These are phyloP conservation scores for Agonum fuliginosum DNA, from an alignment of 2,888 invertebrate species.

Conservation along the genomic window DNA sequence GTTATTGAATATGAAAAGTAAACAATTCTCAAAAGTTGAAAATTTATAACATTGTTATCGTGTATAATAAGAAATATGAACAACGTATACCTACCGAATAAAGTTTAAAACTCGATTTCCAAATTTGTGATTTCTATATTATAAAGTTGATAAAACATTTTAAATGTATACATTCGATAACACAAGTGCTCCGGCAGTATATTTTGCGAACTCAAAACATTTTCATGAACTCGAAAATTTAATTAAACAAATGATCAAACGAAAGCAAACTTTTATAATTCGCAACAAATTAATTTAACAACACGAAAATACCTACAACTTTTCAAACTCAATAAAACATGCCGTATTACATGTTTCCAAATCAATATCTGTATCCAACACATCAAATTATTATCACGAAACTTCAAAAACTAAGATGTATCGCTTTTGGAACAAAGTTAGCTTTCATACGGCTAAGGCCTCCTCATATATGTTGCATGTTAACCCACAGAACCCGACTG, in stretches of 20 bases:
- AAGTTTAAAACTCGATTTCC: too few species aligned
- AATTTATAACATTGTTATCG: too few species aligned
- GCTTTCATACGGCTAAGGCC: constrained; percentile 4
- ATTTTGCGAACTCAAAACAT: not conserved
- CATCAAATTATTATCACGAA: constrained; percentile 16
- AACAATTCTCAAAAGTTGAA: too few species aligned
- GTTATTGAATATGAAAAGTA: too few species aligned
- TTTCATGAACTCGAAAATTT: not conserved
- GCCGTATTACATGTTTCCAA: not conserved
- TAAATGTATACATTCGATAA: too few species aligned
- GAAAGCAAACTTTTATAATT: not conserved
- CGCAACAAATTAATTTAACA: not conserved
- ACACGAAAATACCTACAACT: not conserved
- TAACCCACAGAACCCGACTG: constrained; percentile 1
- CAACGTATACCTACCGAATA: too few species aligned
- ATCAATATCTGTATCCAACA: constrained; percentile 26
- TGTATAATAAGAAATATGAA: too few species aligned
- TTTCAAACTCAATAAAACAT: not conserved
- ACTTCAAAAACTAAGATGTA: constrained; percentile 22
- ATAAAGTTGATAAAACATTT: too few species aligned
- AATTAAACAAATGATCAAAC: not conserved
- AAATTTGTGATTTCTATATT: too few species aligned
- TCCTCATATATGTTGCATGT: constrained; percentile 37
- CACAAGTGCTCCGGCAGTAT: too few species aligned
- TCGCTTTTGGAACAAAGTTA: constrained; percentile 17